Evolutionary conservation across 2,888 invertebrate species (phyloP).

Genomic region (Aricia artaxerxes): DNA sequence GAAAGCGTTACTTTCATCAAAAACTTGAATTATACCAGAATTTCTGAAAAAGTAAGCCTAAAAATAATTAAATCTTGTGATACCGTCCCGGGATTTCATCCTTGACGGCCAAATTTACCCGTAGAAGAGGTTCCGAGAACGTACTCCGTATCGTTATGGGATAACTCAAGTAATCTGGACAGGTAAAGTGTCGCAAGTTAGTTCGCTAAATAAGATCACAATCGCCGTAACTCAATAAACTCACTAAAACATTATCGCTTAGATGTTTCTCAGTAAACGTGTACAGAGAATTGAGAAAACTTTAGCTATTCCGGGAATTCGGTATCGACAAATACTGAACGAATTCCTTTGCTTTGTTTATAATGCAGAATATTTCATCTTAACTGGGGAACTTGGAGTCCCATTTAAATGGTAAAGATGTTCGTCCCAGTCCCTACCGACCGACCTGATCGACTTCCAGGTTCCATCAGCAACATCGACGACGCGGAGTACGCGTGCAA

Average conservation of each 20-base stretch:
- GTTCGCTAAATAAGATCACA: slow-evolving; percentile 2
- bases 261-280: neutral
- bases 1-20: neutral
- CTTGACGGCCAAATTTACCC: neutral
- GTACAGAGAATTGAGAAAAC: neutral
- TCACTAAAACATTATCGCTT: neutral
- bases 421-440: neutral
- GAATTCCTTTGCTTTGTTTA: neutral
- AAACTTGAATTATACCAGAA: neutral
- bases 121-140: neutral
- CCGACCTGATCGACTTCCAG: slow-evolving; percentile 67
- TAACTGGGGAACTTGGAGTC: neutral
- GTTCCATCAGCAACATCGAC: slow-evolving; percentile 95
- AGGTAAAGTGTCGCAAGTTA: neutral
- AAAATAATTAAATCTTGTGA: neutral
- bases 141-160: too few species aligned
- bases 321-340: neutral
- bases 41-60: neutral
- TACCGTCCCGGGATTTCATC: neutral
- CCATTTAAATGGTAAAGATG: neutral
- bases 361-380: neutral
- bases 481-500: slow-evolving; percentile 92
- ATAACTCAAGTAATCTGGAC: neutral
- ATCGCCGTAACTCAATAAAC: neutral
- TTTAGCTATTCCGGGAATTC: neutral